phyloP scores from a whole-genome alignment of 2,797 vertebrate genomes.

The Oceanodroma leucorhoa region DNA sequence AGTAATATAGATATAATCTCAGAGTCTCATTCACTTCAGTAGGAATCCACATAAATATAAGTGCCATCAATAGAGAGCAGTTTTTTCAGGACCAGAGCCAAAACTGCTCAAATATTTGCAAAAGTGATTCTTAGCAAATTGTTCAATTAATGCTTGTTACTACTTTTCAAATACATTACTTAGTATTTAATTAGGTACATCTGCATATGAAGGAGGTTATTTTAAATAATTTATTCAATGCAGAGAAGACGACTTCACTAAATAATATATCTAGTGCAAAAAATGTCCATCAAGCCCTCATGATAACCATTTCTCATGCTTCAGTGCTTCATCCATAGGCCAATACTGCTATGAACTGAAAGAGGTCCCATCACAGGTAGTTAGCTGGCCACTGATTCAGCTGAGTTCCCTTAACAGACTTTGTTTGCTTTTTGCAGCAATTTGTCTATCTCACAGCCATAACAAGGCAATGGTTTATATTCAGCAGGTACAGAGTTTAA shows the following conservation, averaged over 20 bases:
- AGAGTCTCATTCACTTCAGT: neutral
- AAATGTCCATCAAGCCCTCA: neutral
- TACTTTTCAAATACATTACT: neutral
- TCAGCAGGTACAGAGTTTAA: neutral
- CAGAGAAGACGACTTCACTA: neutral
- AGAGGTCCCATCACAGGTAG: neutral
- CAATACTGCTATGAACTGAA: neutral
- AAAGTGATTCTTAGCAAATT: neutral
- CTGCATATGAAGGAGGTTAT: neutral
- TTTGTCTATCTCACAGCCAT: neutral
- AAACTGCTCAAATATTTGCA: neutral
- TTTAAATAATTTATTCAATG: neutral
- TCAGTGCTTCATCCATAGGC: neutral
- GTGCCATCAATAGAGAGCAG: neutral
- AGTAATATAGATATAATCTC: neutral
- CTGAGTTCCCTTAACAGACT: neutral
- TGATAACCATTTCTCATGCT: neutral
- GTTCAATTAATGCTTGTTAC: neutral
- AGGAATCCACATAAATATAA: neutral
- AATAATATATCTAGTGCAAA: neutral
- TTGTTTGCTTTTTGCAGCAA: neutral
- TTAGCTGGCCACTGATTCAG: neutral
- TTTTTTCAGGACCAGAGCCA: neutral
- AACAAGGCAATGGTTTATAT: neutral
- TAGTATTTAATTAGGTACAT: neutral